Evolutionary conservation across 1,140 invertebrate genomes (phyloP).

Genomic region (Gryon sp.): DNA sequence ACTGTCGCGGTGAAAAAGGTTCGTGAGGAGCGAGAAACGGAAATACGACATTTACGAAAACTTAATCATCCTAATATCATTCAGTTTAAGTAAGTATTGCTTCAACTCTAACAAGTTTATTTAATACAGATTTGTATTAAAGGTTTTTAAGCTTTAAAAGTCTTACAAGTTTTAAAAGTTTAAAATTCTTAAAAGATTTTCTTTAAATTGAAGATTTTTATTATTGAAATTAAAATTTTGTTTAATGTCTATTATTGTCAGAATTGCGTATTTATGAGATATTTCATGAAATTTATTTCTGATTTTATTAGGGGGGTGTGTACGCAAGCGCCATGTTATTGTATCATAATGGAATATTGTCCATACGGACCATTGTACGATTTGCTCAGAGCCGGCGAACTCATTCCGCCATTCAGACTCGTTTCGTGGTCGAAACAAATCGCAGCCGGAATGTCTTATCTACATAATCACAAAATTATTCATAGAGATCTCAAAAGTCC

Average conservation of each 20-base stretch:
- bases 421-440: constrained; percentile 97
- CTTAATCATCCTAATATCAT: constrained; percentile 98
- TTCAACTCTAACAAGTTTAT: neutral
- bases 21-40: constrained; percentile 94
- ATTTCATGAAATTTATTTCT: constrained; percentile 6
- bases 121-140: too few relatives aligned
- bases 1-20: constrained; percentile 98
- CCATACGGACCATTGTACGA: constrained; percentile 96
- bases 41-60: constrained; percentile 95
- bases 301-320: constrained; percentile 89
- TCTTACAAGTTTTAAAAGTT: too few relatives aligned
- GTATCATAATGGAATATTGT: constrained; percentile 99
- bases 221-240: too few relatives aligned
- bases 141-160: too few relatives aligned
- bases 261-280: too few relatives aligned
- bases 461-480: constrained; percentile 98
- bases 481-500: constrained; percentile 98
- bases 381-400: constrained; percentile 88
- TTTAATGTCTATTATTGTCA: too few relatives aligned
- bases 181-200: too few relatives aligned
- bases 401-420: constrained; percentile 90
- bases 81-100: constrained; percentile 89
- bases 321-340: constrained; percentile 95
- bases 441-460: constrained; percentile 96
- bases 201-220: too few relatives aligned